phyloP scores from a whole-genome alignment of 1,140 invertebrate genomes.

The Elysia chlorotica region DNA sequence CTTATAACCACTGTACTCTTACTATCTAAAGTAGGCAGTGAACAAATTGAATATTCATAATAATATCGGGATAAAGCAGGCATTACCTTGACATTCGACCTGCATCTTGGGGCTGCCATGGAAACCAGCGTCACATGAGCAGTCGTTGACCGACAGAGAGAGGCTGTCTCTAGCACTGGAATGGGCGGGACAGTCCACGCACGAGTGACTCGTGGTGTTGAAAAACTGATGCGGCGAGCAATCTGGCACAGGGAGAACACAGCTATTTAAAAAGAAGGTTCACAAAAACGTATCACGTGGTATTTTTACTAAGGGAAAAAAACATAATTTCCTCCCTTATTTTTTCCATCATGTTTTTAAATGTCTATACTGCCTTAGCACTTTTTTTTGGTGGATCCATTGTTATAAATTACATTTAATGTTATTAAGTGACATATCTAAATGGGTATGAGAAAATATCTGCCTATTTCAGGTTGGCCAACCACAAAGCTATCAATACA shows the following conservation, averaged over 20 bases:
- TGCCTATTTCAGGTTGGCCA: too few relatives aligned
- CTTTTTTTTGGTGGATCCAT: too few relatives aligned
- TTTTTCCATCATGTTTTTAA: too few relatives aligned
- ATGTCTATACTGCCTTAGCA: too few relatives aligned
- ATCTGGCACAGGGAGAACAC: background rate
- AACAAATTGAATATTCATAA: background rate
- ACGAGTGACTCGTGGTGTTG: constrained; percentile 1
- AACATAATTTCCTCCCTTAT: too few relatives aligned
- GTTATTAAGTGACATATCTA: too few relatives aligned
- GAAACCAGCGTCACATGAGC: constrained; percentile 26
- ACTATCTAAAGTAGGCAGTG: background rate
- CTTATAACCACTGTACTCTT: background rate
- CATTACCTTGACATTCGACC: constrained; percentile 21
- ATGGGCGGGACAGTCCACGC: constrained; percentile 16
- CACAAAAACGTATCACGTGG: too few relatives aligned
- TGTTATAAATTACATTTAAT: too few relatives aligned
- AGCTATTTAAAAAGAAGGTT: too few relatives aligned
- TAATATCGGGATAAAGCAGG: background rate
- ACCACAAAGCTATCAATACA: too few relatives aligned
- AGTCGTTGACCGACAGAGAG: constrained; percentile 20
- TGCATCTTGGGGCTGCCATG: constrained; percentile 11
- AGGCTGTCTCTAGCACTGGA: constrained; percentile 12
- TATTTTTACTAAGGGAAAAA: too few relatives aligned
- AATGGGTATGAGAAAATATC: too few relatives aligned
- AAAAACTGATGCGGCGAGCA: constrained; percentile 6